Evolutionary conservation across 2,888 invertebrate genomes (phyloP).

Genomic region (Erebia ligea): DNA sequence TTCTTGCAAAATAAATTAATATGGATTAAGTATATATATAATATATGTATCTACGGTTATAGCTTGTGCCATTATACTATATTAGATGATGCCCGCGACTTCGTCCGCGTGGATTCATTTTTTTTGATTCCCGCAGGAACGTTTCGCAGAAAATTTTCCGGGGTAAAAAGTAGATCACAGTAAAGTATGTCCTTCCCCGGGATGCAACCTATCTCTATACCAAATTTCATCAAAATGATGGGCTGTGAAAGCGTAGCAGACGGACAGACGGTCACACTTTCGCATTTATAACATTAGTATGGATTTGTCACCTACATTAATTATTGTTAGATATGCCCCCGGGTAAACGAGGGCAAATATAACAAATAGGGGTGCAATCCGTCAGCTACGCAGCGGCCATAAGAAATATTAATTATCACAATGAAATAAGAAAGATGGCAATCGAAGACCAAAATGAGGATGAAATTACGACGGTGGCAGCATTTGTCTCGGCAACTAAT

Average conservation of each 20-base stretch:
- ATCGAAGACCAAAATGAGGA: conserved; percentile 70
- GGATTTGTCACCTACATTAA: neutral
- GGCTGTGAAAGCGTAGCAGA: no score
- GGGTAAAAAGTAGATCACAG: no score
- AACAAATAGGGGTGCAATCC: conserved; percentile 11
- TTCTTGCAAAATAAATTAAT: neutral
- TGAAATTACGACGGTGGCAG: conserved; percentile 70
- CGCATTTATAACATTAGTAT: no score
- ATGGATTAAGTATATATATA: neutral
- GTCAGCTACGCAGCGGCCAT: conserved; percentile 40
- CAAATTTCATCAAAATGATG: no score
- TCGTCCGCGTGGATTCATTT: no score
- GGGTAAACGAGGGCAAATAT: neutral
- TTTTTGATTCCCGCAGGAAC: no score
- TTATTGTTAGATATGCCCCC: neutral
- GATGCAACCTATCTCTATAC: no score
- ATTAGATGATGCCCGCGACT: no score
- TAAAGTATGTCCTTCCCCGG: no score
- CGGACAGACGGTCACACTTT: no score
- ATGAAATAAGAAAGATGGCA: conserved; percentile 76
- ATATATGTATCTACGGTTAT: no score
- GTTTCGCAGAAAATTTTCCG: no score
- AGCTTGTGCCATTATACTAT: neutral
- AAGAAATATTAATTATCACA: conserved; percentile 76
- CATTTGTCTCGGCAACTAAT: conserved; percentile 81